phyloP scores from a whole-genome alignment of 2,888 invertebrate genomes.

The Acleris laterana region DNA sequence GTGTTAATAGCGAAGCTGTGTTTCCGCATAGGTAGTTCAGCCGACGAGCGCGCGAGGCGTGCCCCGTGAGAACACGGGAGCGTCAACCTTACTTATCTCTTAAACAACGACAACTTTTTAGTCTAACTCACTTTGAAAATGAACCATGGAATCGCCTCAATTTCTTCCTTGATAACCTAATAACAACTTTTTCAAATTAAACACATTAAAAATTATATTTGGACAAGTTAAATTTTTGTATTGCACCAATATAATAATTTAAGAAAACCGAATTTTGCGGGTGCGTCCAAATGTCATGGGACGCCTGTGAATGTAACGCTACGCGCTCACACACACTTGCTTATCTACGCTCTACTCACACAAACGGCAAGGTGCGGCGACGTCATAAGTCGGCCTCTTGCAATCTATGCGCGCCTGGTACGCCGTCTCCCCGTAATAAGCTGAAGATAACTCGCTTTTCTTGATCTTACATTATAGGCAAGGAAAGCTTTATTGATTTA shows the following conservation, averaged over 20 bases:
- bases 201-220: not conserved
- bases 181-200: not conserved
- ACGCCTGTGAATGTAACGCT: slow-evolving; percentile 64
- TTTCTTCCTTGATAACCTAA: not conserved
- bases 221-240: too few species aligned
- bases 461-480: slow-evolving; percentile 71
- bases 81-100: slow-evolving; percentile 78
- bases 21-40: slow-evolving; percentile 82
- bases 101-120: slow-evolving; percentile 24
- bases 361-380: slow-evolving; percentile 53
- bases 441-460: slow-evolving; percentile 81
- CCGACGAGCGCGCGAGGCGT: slow-evolving; percentile 74
- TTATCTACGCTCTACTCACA: slow-evolving; percentile 43
- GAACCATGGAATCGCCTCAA: not conserved
- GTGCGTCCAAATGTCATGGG: slow-evolving; percentile 46
- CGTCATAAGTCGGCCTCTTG: slow-evolving; percentile 73
- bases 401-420: slow-evolving; percentile 76
- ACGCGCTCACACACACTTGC: slow-evolving; percentile 67
- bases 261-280: slow-evolving; percentile 22
- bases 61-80: slow-evolving; percentile 77
- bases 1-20: slow-evolving; percentile 81
- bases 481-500: slow-evolving; percentile 61
- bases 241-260: not conserved
- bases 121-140: slow-evolving; percentile 16
- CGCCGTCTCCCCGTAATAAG: slow-evolving; percentile 80